These are phyloP conservation scores for Aphaenogaster rudis DNA, from an alignment of 1,140 invertebrate species.

Conservation along the genomic window DNA sequence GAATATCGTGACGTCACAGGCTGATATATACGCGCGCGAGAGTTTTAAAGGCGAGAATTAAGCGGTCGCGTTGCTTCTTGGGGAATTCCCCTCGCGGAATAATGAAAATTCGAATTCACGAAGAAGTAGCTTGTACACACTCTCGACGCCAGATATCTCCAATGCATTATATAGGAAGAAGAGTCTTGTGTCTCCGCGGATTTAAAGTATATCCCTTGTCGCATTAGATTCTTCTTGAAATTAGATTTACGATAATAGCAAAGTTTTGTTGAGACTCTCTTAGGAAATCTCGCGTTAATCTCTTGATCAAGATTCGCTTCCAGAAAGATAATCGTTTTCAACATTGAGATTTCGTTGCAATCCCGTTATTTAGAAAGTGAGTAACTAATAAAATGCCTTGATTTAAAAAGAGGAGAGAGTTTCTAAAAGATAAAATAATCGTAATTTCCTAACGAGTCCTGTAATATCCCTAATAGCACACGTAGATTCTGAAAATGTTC, in stretches of 20 bases:
- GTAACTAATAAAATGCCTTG: neutral
- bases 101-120: neutral
- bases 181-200: too few species aligned
- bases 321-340: neutral
- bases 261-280: neutral
- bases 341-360: neutral
- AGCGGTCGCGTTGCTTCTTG: neutral
- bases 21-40: neutral
- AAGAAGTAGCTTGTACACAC: neutral
- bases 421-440: slow-evolving; percentile 1
- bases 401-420: neutral
- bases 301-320: neutral
- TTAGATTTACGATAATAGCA: neutral
- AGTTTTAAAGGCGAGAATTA: neutral
- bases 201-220: neutral
- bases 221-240: neutral
- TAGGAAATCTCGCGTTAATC: neutral
- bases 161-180: neutral
- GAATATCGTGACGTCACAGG: neutral
- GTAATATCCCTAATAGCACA: neutral
- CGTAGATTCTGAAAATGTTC: too few species aligned
- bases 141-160: neutral
- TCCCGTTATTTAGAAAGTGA: neutral
- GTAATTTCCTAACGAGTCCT: neutral
- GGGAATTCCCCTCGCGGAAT: neutral